These are phyloP conservation scores for Hemibagrus wyckioides DNA, from an alignment of 2,113 vertebrate species.

Conservation along the genomic window DNA sequence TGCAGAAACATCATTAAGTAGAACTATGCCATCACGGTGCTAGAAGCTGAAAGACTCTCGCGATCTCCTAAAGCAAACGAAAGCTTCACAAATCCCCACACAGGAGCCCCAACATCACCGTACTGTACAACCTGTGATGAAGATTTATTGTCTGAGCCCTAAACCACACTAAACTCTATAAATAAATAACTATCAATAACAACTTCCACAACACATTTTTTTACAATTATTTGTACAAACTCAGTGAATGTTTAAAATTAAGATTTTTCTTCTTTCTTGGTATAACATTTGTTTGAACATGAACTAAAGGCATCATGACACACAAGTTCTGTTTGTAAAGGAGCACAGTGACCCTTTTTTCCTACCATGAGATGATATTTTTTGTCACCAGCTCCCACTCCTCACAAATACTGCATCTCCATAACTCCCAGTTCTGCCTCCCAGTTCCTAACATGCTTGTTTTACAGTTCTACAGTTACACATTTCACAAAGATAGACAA, in stretches of 20 bases:
- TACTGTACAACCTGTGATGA: neutral
- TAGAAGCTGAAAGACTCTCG: neutral
- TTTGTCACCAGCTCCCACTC: neutral
- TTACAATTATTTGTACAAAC: neutral
- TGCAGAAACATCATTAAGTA: slow-evolving; percentile 13
- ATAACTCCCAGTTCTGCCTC: neutral
- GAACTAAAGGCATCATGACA: neutral
- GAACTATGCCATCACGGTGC: neutral
- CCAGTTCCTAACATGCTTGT: neutral
- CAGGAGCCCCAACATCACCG: no score
- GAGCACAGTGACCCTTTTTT: neutral
- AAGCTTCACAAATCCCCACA: neutral
- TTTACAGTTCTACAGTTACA: neutral
- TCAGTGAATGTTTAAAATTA: neutral
- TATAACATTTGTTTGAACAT: neutral
- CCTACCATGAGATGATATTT: neutral
- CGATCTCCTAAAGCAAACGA: neutral
- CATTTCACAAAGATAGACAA: neutral
- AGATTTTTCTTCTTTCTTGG: neutral
- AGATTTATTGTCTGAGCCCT: neutral
- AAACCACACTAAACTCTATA: neutral
- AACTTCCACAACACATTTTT: neutral
- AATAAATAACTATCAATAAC: neutral
- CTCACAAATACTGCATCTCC: neutral
- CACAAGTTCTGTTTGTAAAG: neutral